These are phyloP conservation scores for Pristis pectinata DNA, from an alignment of 2,797 vertebrate species.

Conservation along the genomic window DNA sequence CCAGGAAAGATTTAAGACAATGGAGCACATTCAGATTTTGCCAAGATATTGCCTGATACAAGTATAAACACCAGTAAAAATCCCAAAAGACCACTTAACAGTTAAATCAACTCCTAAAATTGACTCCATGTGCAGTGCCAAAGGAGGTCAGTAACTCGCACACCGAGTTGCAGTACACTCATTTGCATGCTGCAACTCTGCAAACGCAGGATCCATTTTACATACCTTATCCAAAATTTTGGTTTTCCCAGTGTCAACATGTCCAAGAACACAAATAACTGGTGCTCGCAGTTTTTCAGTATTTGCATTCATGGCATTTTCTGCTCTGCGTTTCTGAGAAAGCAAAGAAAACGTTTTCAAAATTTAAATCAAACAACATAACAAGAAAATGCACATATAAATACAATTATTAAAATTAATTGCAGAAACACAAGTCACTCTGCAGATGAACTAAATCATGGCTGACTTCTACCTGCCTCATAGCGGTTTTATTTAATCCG, in stretches of 20 bases:
- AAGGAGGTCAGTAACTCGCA: not conserved
- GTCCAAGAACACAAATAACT: constrained; percentile 94
- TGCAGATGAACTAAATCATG: not conserved
- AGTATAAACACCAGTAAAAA: too few relatives aligned
- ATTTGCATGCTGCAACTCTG: not conserved
- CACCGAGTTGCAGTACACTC: not conserved
- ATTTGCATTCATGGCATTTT: constrained; percentile 78
- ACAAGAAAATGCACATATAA: too few relatives aligned
- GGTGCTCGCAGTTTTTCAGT: constrained; percentile 76
- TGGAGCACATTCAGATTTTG: too few relatives aligned
- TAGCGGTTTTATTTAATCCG: too few relatives aligned
- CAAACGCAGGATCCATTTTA: not conserved
- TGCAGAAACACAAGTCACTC: not conserved
- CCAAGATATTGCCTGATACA: too few relatives aligned
- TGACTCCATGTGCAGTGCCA: not conserved
- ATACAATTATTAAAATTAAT: not conserved
- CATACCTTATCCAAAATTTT: constrained; percentile 96
- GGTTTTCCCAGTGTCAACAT: constrained; percentile 96
- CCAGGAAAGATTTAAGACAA: too few relatives aligned
- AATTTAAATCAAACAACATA: not conserved
- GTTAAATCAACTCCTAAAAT: not conserved
- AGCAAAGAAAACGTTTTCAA: constrained; percentile 39
- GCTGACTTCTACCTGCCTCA: not conserved
- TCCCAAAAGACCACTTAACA: not conserved
- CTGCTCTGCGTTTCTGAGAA: constrained; percentile 76